Base-by-base conservation (phyloP, 1,140 invertebrate species). In the Panulirus ornatus region DNA sequence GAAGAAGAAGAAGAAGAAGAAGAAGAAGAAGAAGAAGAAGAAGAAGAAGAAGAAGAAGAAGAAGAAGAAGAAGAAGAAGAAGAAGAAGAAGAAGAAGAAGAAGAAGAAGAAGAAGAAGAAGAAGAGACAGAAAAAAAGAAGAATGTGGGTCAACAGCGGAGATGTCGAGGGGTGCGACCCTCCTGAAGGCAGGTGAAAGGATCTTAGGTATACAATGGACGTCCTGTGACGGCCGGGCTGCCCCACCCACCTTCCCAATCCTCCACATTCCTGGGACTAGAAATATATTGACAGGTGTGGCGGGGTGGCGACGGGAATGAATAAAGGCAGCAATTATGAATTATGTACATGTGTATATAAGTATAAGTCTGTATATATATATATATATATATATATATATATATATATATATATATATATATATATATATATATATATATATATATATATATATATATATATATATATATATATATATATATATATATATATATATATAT, bases 331-430 rank as follows among this genome's bases (percentile, higher is more conserved):
- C 5, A 47, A 6, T 47, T 6, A 47, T 47, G 14, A 47, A 6
- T 47, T 5, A 47, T 54, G 5, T 22, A 54, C 51, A 54, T 2
- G 51, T 54, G 16, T 2, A 22, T 22, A 54, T 2, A 54, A 19
- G 2, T 19, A 54, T 14, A 47, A 47, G 5, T 47, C 70, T 3
- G 2, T 0, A 73, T 9, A 9, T 40, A 40, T 36, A 40, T n/a
- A 73, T 73, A 36, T 40, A 36, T 73, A 73, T 40, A 73, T 73
- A 40, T 40, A 73, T 73, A 73, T 34, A 73, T 73, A 73, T 73
- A 73, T 36, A 36, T 73, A 73, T 34, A 40, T 36, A 73, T 36
- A 36, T 36, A 73, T 73, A 73, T 40, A 36, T 73, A 73, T 36
- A 73, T 73, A 73, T 16, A 36, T 36, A 73, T 36, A 73, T 73